Evolutionary conservation across 2,888 invertebrate genomes (phyloP).

Genomic region (Ferrisia virgata): DNA sequence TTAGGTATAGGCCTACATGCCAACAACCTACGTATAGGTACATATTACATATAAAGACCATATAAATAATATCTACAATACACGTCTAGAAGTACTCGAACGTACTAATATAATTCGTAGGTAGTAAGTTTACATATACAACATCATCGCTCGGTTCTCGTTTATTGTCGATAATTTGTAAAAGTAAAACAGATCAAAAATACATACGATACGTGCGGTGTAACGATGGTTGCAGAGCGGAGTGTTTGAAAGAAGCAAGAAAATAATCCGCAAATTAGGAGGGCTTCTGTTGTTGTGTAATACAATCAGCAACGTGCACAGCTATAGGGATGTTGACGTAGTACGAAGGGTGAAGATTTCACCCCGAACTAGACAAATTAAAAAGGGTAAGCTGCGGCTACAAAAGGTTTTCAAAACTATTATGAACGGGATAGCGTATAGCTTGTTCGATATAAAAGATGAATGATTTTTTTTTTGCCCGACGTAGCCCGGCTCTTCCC

Average conservation of each 20-base stretch:
- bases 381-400: constrained; percentile 30
- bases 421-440: background rate
- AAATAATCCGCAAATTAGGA: constrained; percentile 33
- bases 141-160: background rate
- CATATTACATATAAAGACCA: background rate
- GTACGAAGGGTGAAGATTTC: constrained; percentile 15
- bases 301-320: constrained; percentile 19
- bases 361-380: constrained; percentile 31
- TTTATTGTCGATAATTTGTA: background rate
- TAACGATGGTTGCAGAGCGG: background rate
- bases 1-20: too few species aligned
- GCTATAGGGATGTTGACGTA: constrained; percentile 3
- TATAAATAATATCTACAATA: background rate
- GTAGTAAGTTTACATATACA: too few species aligned
- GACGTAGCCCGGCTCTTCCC: too few species aligned
- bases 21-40: background rate
- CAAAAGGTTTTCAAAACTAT: constrained; percentile 30
- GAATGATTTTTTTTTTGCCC: constrained; percentile 8
- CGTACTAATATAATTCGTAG: background rate
- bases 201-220: background rate
- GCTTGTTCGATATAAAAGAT: constrained; percentile 30
- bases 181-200: background rate
- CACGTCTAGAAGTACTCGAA: background rate
- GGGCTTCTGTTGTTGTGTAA: constrained; percentile 31
- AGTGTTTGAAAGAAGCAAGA: background rate